Evolutionary conservation across 1,140 invertebrate genomes (phyloP).

Genomic region (Achatina immaculata): DNA sequence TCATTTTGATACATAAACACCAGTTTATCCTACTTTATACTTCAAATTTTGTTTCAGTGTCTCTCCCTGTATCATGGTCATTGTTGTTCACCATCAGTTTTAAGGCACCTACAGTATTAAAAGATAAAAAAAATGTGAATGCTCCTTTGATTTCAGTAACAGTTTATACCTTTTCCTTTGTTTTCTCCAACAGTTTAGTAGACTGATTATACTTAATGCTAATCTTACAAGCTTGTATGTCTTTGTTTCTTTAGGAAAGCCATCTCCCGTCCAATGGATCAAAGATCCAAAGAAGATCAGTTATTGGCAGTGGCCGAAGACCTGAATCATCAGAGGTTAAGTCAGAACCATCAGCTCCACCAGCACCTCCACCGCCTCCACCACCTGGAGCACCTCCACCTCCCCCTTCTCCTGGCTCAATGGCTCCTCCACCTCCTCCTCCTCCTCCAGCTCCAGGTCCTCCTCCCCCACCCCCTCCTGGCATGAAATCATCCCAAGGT

Average conservation of each 20-base stretch:
- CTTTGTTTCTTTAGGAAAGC: conserved; percentile 17
- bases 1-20: no score
- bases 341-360: conserved; percentile 16
- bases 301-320: conserved; percentile 10
- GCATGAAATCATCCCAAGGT: not conserved
- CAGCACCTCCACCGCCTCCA: conserved; percentile 28
- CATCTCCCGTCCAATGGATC: not conserved
- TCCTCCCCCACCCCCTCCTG: conserved; percentile 50
- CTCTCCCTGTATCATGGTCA: no score
- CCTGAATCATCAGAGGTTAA: not conserved
- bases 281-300: conserved; percentile 37
- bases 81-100: no score
- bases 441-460: conserved; percentile 60
- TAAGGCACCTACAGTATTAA: no score
- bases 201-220: no score
- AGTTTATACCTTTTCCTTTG: no score
- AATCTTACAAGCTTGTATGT: no score
- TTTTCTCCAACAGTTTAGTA: no score
- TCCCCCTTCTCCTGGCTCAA: conserved; percentile 34
- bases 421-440: conserved; percentile 67
- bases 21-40: no score
- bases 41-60: no score
- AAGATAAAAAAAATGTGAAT: no score
- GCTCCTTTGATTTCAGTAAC: no score
- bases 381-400: not conserved